These are phyloP conservation scores for Cydia amplana DNA, from an alignment of 1,140 invertebrate species.

Conservation along the genomic window DNA sequence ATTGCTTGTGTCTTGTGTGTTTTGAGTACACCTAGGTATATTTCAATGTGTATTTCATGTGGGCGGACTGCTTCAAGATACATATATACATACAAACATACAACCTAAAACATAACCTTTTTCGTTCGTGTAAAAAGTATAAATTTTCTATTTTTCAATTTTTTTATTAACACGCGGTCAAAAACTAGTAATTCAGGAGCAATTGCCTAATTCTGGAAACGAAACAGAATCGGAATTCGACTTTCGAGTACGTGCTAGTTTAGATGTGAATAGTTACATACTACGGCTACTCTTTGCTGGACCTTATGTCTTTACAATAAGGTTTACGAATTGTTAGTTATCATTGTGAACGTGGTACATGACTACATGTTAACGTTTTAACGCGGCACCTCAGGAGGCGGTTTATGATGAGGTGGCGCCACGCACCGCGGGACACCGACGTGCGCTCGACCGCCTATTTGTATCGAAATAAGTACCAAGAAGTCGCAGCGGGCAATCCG, in stretches of 20 bases:
- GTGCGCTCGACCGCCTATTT: neutral
- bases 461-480: neutral
- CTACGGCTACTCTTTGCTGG: no score
- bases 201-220: neutral
- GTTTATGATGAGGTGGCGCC: neutral
- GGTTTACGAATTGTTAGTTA: no score
- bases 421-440: neutral
- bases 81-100: no score
- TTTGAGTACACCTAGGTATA: no score
- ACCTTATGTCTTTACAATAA: no score
- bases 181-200: neutral
- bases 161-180: neutral
- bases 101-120: no score
- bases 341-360: no score
- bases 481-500: neutral
- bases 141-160: no score
- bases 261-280: neutral
- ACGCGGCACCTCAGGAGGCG: constrained; percentile 9
- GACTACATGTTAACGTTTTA: neutral
- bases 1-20: no score
- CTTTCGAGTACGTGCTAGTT: neutral
- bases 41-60: no score
- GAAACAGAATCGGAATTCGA: constrained; percentile 3
- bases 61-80: no score
- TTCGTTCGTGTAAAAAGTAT: no score